Evolutionary conservation across 2,888 invertebrate genomes (phyloP), one percentile per base, ranked within the genome.

Genomic region (Cephus pulcher): DNA sequence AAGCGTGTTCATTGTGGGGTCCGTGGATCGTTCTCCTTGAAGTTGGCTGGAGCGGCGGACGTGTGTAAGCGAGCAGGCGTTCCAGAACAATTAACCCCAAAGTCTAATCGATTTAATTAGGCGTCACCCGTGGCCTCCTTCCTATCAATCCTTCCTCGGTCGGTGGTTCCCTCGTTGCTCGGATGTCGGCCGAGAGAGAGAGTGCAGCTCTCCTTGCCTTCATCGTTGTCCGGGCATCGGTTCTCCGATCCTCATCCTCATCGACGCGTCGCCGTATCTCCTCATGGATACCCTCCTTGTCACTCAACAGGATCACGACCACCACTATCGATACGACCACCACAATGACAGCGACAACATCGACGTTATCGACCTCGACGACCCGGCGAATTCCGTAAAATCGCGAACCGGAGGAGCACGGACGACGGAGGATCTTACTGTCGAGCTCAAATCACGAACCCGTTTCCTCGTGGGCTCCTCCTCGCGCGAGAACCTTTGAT

Each of bases 41-140:
- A 81, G 79, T 76, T 69, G 69, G 74, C 34, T 75, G 32, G 70
- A 34, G 40, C 75, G 69, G 56, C 74, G 74, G 74, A 74, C 74
- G 74, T 37, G 74, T 56, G 69, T n/a, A 79, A 68, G 73, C 40
- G 76, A 78, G 78, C 80, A 86, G 85, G 80, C 86, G 84, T 90
- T 90, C 89, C 88, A 88, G 88, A 89, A 89, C 89, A 88, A 89
- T 90, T 88, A 90, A 88, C 88, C 86, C 88, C 86, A 90, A 89
- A 89, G 89, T 89, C 88, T 88, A 89, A 90, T 90, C 87, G 88
- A 87, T 89, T 89, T 87, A 87, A 90, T 89, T 87, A 89, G 85
- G 86, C 86, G 86, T 86, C 87, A 80, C 78, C 82, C 84, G 78
- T 81, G 80, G 82, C 82, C 82, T 85, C 80, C 84, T 84, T 82